Evolutionary conservation across 30 jellyfish, hydroid and myxozoan genomes (phyloP), one percentile per base, ranked within the genome.

Genomic region (Hydractinia echinata): DNA sequence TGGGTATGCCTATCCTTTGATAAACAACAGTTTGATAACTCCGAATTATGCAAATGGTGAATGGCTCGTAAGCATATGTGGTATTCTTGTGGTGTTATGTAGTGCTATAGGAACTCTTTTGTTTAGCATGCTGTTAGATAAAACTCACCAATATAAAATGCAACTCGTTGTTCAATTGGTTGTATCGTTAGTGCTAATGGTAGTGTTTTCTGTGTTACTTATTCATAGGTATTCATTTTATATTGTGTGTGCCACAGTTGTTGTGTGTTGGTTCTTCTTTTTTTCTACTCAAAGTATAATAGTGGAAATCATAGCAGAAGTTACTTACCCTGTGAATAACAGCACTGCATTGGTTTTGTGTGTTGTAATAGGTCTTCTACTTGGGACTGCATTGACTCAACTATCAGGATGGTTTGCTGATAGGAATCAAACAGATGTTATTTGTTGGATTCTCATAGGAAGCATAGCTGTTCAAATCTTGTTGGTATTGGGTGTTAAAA

Each of bases 81-180:
- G 74, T 13, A 51, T 64, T 44, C 5, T 64, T 44, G 19, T 64
- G 10, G 39, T 64, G 7, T 44, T 64, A 6, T 44, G 19, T 64
- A 51, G 74, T 6, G 74, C 39, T 13, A 44, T 64, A 7, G 39
- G 74, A n/a, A 64, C 74, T n/a, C 19, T 64, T 64, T 44, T 64
- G 74, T 64, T 64, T 51, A 64, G 74, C 39, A n/a, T 51, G 10
- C 19, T 64, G 39, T 64, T 64, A n/a, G 74, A 64, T 64, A 64
- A 64, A 64, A 64, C 7, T 7, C 19, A 64, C 5, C 9, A 64
- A 64, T 64, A 64, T 13, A 64, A 64, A 51, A n/a, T 1, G 19
- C 74, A 64, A 51, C 74, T 64, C 2, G 1, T 64, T 7, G 39
- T 13, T 51, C 74, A 64, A n/a, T 64, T n/a, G 19, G 39, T 64